Base-by-base conservation (phyloP, 1,140 invertebrate species). In the Agraylea sexmaculata region DNA sequence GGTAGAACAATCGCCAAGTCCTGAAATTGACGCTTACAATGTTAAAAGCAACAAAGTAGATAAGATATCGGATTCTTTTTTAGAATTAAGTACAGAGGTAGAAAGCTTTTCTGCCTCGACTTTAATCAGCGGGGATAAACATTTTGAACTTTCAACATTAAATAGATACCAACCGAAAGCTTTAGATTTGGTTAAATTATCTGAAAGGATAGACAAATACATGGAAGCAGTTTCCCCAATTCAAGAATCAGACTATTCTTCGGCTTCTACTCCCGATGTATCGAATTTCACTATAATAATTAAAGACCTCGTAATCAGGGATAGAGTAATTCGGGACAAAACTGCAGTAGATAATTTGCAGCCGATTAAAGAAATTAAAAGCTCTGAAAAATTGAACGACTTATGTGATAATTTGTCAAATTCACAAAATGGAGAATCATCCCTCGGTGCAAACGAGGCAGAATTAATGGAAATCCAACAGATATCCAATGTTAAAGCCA, bases 231-330 rank as follows among this genome's bases (percentile, higher is more conserved):
- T 42, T 16, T 42, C 37, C 15, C 40, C 47, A 15, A 31, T 35
- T n/a, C 21, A 41, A 22, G 43, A 49, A 12, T 2, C 22, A 12
- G 43, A 41, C 2, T 31, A 43, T 12, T 37, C 40, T 5, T 43
- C 40, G 37, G 40, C 43, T 23, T 49, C 47, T 8, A 49, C 47
- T 10, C 47, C 47, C n/a, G 41, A 45, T n/a, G n/a, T n/a, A n/a
- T n/a, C n/a, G n/a, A n/a, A n/a, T n/a, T n/a, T n/a, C n/a, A n/a
- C n/a, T n/a, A n/a, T n/a, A n/a, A n/a, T n/a, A n/a, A n/a, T n/a
- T n/a, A n/a, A n/a, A n/a, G n/a, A n/a, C n/a, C n/a, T n/a, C n/a
- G n/a, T n/a, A n/a, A n/a, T n/a, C n/a, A n/a, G n/a, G n/a, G n/a
- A n/a, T n/a, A n/a, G n/a, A n/a, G n/a, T n/a, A n/a, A n/a, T n/a